Percentiles rank a stretch among this genome's conserved stretches.
Conservation (phyloP, 1,140 invertebrate species). For the Aphis gossypii region DNA sequence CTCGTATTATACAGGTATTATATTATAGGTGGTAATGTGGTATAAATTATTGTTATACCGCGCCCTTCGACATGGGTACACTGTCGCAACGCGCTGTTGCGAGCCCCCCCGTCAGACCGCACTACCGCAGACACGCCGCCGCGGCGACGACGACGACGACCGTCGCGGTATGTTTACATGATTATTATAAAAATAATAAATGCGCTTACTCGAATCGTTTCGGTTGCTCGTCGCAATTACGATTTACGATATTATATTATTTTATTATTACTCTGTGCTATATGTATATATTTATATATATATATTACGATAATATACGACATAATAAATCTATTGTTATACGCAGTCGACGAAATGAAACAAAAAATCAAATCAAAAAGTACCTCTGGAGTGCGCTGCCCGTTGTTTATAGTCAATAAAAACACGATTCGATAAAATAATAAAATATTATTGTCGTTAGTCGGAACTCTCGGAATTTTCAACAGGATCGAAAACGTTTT, state of each 20-base stretch:
- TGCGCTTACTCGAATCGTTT: background rate
- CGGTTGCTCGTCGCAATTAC: background rate
- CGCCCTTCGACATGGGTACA: too few species aligned
- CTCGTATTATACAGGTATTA: background rate
- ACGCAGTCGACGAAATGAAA: background rate
- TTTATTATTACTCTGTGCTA: background rate
- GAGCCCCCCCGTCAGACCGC: background rate
- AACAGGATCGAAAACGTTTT: background rate
- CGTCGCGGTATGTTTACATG: background rate
- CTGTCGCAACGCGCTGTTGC: too few species aligned
- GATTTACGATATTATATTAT: background rate
- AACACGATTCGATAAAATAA: background rate
- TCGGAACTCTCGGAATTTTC: background rate
- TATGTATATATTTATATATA: too few species aligned
- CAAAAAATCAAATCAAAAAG: background rate
- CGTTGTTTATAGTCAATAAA: background rate
- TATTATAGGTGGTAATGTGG: background rate
- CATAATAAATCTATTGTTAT: background rate
- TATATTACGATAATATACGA: background rate
- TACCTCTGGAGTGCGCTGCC: background rate
- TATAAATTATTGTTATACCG: background rate
- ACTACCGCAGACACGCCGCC: background rate
- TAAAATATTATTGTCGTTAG: conserved; percentile 5
- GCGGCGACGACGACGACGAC: too few species aligned
- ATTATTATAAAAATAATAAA: background rate